phyloP scores from a whole-genome alignment of 2,113 vertebrate genomes.

The Myanophis thanlyinensis region DNA sequence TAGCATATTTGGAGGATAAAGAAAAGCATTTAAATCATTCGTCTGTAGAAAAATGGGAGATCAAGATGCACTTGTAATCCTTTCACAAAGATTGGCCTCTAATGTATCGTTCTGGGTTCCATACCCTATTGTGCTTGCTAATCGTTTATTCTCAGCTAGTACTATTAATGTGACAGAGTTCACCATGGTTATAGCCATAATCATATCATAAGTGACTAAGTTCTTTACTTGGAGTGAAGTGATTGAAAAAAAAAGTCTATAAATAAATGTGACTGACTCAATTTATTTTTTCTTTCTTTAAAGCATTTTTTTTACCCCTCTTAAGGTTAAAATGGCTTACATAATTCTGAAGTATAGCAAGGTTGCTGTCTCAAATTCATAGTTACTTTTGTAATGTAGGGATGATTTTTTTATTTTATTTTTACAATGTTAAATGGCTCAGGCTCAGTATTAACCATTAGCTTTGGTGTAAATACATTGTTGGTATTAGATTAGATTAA shows the following conservation, averaged over 20 bases:
- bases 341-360: background rate
- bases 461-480: too few relatives aligned
- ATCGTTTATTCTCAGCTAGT: background rate
- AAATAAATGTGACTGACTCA: background rate
- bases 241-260: background rate
- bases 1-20: background rate
- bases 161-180: background rate
- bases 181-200: background rate
- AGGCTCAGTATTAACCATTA: background rate
- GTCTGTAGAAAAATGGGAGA: background rate
- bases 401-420: background rate
- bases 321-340: background rate
- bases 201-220: background rate
- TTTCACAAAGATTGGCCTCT: background rate
- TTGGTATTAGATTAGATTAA: too few relatives aligned
- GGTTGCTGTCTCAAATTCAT: background rate
- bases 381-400: background rate
- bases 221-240: background rate
- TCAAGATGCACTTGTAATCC: background rate
- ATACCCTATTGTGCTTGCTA: background rate
- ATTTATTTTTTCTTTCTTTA: background rate
- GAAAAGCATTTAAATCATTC: background rate
- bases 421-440: background rate
- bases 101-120: background rate
- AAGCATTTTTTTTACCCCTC: background rate